Base-by-base conservation (phyloP, 2,888 invertebrate species). In the Caenorhabditis virilis region DNA sequence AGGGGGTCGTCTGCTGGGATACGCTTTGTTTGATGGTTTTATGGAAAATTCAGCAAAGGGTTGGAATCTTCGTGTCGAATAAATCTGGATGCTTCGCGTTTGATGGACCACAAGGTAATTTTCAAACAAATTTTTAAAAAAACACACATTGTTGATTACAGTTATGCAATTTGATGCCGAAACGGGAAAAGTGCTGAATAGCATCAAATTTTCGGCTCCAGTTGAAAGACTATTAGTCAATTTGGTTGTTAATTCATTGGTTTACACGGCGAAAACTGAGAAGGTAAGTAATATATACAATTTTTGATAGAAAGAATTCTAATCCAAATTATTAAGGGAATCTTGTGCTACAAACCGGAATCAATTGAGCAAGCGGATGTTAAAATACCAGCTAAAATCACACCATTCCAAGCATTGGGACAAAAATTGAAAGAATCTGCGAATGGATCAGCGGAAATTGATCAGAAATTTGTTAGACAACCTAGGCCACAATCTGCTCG, bases 161-260 rank as follows among this genome's bases (percentile, higher is more conserved):
- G 65, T 65, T 20, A 65, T 65, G 65, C n/a, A 30, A 9, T 59
- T 65, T 41, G 65, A 60, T 11, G 50, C 45, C 45, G 59, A 56
- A 23, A 52, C 48, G 13, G 65, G 65, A 33, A 27, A 51, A 23
- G 65, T 65, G 1, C 22, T 60, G 15, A 41, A 25, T 20, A 60
- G 49, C 20, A 13, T 56, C 22, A 42, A 55, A 38, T 65, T 65
- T 51, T 55, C 59, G 6, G 23, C 48, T 15, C n/a, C n/a, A 20
- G 36, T 65, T 16, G 47, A 59, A 0, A n/a, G n/a, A n/a, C n/a
- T n/a, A n/a, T n/a, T n/a, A n/a, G n/a, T n/a, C n/a, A 42, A 58
- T 15, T 25, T 64, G 18, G 22, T 54, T 6, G 64, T 64, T 9
- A 26, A 35, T 9, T 33, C 41, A 1, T n/a, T 47, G 13, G 25